phyloP scores from a whole-genome alignment of 1,140 invertebrate species.

The Zaprionus africanus region DNA sequence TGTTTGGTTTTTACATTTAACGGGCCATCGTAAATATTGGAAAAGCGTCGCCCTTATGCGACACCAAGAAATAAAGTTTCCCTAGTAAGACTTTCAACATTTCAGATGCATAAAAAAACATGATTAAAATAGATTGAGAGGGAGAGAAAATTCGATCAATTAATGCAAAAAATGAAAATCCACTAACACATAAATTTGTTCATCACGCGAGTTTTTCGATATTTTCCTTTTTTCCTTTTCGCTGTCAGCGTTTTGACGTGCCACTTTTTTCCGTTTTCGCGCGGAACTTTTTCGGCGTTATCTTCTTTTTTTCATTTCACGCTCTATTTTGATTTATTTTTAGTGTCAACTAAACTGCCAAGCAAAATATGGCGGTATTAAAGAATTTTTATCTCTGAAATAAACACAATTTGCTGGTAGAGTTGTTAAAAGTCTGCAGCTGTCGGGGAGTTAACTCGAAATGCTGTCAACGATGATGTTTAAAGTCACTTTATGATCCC shows the following conservation, averaged over 20 bases:
- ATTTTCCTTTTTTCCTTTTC: constrained; percentile 3
- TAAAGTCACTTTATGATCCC: constrained; percentile 11
- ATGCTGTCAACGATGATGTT: constrained; percentile 6
- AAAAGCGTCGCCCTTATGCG: constrained; percentile 38
- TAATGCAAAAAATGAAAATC: constrained; percentile 39
- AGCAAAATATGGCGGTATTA: constrained; percentile 57
- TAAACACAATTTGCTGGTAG: constrained; percentile 28
- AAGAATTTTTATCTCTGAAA: constrained; percentile 34
- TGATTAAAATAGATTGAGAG: not conserved
- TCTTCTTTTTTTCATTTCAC: constrained; percentile 14
- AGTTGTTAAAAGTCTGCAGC: constrained; percentile 21
- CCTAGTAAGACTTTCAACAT: constrained; percentile 7
- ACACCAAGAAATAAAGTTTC: constrained; percentile 8
- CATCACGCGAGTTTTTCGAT: constrained; percentile 4
- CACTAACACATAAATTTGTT: constrained; percentile 14
- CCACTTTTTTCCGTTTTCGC: constrained; percentile 26
- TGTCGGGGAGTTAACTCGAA: constrained; percentile 27
- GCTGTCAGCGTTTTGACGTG: constrained; percentile 42
- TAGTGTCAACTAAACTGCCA: constrained; percentile 59
- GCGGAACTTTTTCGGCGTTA: constrained; percentile 15
- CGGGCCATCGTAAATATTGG: constrained; percentile 66
- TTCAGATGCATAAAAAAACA: not conserved
- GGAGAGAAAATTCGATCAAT: constrained; percentile 32
- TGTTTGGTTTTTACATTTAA: constrained; percentile 37
- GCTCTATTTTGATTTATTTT: constrained; percentile 68